These are phyloP conservation scores for Zophobas morio DNA, from an alignment of 1,140 invertebrate species.

Conservation along the genomic window DNA sequence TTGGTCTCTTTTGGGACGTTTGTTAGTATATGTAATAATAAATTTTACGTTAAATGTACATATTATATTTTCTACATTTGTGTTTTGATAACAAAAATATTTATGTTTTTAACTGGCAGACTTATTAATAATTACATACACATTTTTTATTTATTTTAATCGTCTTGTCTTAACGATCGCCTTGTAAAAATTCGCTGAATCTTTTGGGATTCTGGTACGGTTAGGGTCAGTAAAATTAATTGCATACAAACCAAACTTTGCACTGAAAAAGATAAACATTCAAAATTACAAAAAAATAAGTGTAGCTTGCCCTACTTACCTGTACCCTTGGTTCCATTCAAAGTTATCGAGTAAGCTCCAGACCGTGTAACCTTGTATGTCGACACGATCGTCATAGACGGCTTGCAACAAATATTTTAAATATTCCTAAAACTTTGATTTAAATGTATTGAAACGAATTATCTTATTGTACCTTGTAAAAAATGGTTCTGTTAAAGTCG, in stretches of 20 bases:
- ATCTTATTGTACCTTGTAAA: slow-evolving; percentile 49
- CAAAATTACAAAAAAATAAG: slow-evolving; percentile 69
- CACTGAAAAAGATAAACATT: slow-evolving; percentile 63
- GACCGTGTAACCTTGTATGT: slow-evolving; percentile 76
- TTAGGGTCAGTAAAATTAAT: slow-evolving; percentile 72
- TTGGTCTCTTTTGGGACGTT: no score
- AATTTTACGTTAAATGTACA: no score
- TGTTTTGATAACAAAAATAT: no score
- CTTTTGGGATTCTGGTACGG: slow-evolving; percentile 69
- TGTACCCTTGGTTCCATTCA: slow-evolving; percentile 80
- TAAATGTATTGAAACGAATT: background rate
- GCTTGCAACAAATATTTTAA: slow-evolving; percentile 5
- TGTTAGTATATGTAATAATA: no score
- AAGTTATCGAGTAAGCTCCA: slow-evolving; percentile 88
- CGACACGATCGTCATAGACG: slow-evolving; percentile 72
- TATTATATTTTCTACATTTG: no score
- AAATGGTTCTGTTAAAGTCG: slow-evolving; percentile 71
- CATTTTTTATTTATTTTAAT: slow-evolving; percentile 15
- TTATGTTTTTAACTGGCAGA: no score
- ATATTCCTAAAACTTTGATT: slow-evolving; percentile 45
- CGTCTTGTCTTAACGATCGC: slow-evolving; percentile 54
- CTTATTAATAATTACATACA: no score
- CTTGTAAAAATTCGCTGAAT: slow-evolving; percentile 67
- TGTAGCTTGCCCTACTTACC: slow-evolving; percentile 82
- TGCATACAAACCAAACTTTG: slow-evolving; percentile 72